These are phyloP conservation scores for Luperina testacea DNA, from an alignment of 2,888 invertebrate species.

Conservation along the genomic window DNA sequence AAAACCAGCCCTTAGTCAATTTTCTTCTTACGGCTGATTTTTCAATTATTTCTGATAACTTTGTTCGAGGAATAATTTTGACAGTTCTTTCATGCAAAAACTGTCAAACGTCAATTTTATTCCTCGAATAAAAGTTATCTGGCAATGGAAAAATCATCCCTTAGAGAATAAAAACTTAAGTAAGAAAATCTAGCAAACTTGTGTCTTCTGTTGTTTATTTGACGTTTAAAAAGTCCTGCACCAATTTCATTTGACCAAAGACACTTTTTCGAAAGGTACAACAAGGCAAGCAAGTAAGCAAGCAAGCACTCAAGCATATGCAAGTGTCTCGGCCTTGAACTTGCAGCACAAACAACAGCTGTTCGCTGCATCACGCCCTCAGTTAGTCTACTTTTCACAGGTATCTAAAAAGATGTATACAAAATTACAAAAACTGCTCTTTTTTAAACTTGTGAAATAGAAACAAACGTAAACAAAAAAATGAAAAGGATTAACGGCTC, in stretches of 20 bases:
- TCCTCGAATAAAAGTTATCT: no score
- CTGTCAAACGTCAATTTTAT: no score
- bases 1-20: no score
- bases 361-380: neutral
- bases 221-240: neutral
- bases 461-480: conserved; percentile 37
- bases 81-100: no score
- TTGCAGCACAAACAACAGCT: neutral
- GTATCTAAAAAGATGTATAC: neutral
- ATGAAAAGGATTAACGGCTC: conserved; percentile 21
- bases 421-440: neutral
- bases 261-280: neutral
- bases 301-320: no score
- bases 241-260: neutral
- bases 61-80: no score
- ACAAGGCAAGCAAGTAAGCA: no score
- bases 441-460: conserved; percentile 23
- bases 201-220: neutral
- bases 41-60: no score
- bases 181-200: neutral
- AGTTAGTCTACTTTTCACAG: neutral
- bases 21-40: no score
- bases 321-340: neutral
- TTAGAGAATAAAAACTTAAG: neutral
- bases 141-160: no score